Evolutionary conservation across 2,113 vertebrate genomes (phyloP).

Genomic region (Microtus oregoni): DNA sequence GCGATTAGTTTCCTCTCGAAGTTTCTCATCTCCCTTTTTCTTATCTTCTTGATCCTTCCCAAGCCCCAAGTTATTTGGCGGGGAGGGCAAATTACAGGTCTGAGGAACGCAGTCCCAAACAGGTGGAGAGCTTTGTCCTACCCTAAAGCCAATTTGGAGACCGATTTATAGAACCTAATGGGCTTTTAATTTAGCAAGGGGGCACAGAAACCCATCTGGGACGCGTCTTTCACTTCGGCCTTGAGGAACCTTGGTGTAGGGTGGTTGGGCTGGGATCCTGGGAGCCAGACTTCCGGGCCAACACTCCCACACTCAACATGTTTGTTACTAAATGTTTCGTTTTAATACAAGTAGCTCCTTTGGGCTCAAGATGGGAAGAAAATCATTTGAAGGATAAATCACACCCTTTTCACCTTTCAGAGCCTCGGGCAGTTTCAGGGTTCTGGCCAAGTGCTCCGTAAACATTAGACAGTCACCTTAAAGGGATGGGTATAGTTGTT

Average conservation of each 20-base stretch:
- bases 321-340: neutral
- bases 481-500: neutral
- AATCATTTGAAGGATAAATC: slow-evolving; percentile 25
- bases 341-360: slow-evolving; percentile 14
- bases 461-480: slow-evolving; percentile 16
- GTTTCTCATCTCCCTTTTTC: neutral
- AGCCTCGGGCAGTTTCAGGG: neutral
- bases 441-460: neutral
- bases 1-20: neutral
- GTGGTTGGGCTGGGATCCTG: neutral
- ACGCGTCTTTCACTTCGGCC: neutral
- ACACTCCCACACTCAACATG: neutral
- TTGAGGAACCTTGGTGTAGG: neutral
- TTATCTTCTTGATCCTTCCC: neutral
- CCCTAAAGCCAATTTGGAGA: slow-evolving; percentile 6
- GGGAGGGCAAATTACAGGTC: neutral
- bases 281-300: neutral
- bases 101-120: neutral
- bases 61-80: neutral
- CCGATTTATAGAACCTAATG: neutral
- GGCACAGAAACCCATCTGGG: neutral
- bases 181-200: slow-evolving; percentile 53
- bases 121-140: neutral
- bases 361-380: neutral
- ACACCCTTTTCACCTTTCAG: slow-evolving; percentile 33